Percentiles rank a stretch among this genome's conserved stretches.
phyloP scores from a whole-genome alignment of 2,797 vertebrate species.

The Sandelia bainsii region DNA sequence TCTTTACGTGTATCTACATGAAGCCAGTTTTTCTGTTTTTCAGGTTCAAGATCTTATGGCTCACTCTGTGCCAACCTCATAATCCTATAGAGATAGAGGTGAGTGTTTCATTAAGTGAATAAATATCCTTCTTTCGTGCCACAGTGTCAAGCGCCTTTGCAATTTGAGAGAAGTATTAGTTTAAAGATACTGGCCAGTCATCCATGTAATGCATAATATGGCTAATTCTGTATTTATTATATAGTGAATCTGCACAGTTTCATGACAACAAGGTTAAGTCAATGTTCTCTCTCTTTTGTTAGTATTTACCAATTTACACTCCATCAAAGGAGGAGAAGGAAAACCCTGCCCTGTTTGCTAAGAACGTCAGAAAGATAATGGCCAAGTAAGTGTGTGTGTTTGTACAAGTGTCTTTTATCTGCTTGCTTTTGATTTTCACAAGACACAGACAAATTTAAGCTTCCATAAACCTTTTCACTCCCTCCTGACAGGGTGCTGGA shows the following conservation, averaged over 20 bases:
- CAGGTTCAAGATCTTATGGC: constrained; percentile 95
- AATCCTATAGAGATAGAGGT: constrained; percentile 96
- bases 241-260: neutral
- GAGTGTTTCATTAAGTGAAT: constrained; percentile 52
- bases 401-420: neutral
- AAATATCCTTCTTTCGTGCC: neutral
- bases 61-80: constrained; percentile 94
- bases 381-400: constrained; percentile 75
- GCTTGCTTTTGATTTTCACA: neutral
- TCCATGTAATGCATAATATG: too few relatives aligned
- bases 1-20: constrained; percentile 1
- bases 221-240: neutral
- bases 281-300: constrained; percentile 3
- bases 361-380: constrained; percentile 90
- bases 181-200: too few relatives aligned
- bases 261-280: neutral
- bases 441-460: accelerated
- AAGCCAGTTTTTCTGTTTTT: constrained; percentile 25
- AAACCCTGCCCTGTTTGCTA: constrained; percentile 91
- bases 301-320: constrained; percentile 94
- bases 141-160: neutral
- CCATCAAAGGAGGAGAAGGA: constrained; percentile 92
- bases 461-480: neutral
- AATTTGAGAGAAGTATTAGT: neutral
- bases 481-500: constrained; percentile 86